phyloP scores from a whole-genome alignment of 2,888 invertebrate species.

The Tetranychus truncatus region DNA sequence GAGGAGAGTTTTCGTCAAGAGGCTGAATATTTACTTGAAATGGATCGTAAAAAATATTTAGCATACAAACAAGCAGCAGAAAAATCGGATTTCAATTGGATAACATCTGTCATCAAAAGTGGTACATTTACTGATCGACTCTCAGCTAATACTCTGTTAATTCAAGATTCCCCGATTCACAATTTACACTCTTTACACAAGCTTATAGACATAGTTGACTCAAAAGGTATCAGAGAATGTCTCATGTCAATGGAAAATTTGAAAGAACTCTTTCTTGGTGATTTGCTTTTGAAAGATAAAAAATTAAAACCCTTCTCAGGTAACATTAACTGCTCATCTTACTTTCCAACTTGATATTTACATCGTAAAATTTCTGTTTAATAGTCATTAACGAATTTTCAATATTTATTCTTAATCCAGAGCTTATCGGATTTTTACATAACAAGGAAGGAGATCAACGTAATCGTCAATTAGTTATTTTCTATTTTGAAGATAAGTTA shows the following conservation, averaged over 20 bases:
- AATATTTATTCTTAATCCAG: neutral
- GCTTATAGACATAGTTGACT: constrained; percentile 53
- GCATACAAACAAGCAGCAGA: neutral
- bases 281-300: constrained; percentile 38
- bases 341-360: too few species aligned
- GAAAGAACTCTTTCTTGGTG: constrained; percentile 54
- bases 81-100: constrained; percentile 39
- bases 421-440: neutral
- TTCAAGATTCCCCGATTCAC: constrained; percentile 66
- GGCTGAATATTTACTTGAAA: neutral
- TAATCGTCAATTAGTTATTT: constrained; percentile 33
- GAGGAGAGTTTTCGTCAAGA: neutral
- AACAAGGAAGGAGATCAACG: neutral
- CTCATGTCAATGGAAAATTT: constrained; percentile 43
- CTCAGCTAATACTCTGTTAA: constrained; percentile 58
- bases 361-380: neutral
- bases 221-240: constrained; percentile 46
- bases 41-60: neutral
- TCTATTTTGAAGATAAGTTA: constrained; percentile 76
- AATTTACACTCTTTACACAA: constrained; percentile 50
- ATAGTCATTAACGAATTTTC: neutral
- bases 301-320: constrained; percentile 32
- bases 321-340: neutral
- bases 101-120: constrained; percentile 52
- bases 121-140: constrained; percentile 70